These are phyloP conservation scores for Fabriciana adippe DNA, from an alignment of 2,888 invertebrate species.

Conservation along the genomic window DNA sequence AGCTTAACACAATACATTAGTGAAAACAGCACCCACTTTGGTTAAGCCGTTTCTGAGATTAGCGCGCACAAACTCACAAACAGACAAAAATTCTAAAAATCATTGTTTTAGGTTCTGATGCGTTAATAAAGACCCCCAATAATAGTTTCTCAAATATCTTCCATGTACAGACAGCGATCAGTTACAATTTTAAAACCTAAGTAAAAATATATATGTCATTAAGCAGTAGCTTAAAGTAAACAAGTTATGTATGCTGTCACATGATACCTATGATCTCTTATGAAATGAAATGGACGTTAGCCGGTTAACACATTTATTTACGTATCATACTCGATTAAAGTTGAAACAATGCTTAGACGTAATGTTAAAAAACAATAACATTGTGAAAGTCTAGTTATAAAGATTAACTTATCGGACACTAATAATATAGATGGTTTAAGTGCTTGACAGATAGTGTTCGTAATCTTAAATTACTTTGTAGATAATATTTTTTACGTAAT, in stretches of 20 bases:
- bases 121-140: too few relatives aligned
- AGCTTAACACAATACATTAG: too few relatives aligned
- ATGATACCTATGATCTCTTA: conserved; percentile 9
- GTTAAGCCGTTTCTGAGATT: too few relatives aligned
- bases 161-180: too few relatives aligned
- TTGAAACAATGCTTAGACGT: conserved; percentile 28
- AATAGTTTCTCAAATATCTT: too few relatives aligned
- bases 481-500: not conserved
- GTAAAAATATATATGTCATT: not conserved
- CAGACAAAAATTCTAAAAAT: too few relatives aligned
- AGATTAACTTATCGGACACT: conserved; percentile 23
- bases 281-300: conserved; percentile 11
- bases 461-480: conserved; percentile 4
- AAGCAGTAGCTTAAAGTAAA: not conserved
- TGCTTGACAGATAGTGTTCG: not conserved
- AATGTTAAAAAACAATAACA: not conserved
- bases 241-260: conserved; percentile 8
- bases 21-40: too few relatives aligned
- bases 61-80: too few relatives aligned
- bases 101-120: too few relatives aligned
- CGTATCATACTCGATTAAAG: conserved; percentile 24
- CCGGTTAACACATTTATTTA: conserved; percentile 29
- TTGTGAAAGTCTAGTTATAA: conserved; percentile 12
- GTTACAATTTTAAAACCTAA: too few relatives aligned
- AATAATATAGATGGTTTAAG: conserved; percentile 2